Evolutionary conservation across 1,140 invertebrate species (phyloP).

Genomic region (Scaptomyza hsui): DNA sequence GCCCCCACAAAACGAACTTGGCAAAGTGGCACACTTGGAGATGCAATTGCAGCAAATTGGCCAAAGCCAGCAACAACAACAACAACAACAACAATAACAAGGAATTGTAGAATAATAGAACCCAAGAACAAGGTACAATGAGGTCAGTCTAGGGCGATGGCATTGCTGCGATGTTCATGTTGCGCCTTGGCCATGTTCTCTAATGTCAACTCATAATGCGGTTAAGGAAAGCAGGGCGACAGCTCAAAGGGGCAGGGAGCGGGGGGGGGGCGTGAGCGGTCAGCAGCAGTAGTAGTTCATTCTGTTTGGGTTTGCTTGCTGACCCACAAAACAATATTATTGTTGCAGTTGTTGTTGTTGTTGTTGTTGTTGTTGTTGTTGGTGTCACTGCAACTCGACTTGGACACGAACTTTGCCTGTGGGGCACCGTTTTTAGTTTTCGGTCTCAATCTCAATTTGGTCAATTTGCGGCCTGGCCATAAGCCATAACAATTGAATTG

Average conservation of each 20-base stretch:
- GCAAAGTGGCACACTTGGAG: slow-evolving; percentile 67
- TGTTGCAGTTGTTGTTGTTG: slow-evolving; percentile 8
- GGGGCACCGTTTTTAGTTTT: background rate
- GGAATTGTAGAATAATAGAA: no score
- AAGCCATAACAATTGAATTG: slow-evolving; percentile 45
- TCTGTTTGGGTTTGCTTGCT: slow-evolving; percentile 31
- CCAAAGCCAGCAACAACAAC: slow-evolving; percentile 41
- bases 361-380: slow-evolving; percentile 12
- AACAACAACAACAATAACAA: slow-evolving; percentile 25
- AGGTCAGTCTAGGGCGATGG: slow-evolving; percentile 71
- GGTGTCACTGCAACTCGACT: slow-evolving; percentile 32
- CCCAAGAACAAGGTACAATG: slow-evolving; percentile 44
- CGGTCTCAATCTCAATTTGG: slow-evolving; percentile 34
- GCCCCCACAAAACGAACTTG: slow-evolving; percentile 36
- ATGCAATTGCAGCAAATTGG: slow-evolving; percentile 73
- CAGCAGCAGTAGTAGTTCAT: slow-evolving; percentile 4
- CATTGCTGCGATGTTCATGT: slow-evolving; percentile 40
- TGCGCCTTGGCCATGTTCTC: slow-evolving; percentile 51
- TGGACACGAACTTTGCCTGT: slow-evolving; percentile 41
- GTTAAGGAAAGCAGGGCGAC: slow-evolving; percentile 13
- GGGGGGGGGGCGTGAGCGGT: background rate
- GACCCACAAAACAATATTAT: slow-evolving; percentile 42
- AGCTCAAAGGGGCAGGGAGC: background rate
- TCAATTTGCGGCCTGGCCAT: slow-evolving; percentile 28
- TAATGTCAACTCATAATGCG: slow-evolving; percentile 64